These are phyloP conservation scores for Montipora foliosa DNA, from an alignment of 64 coral and sea anemone genomes.

Conservation along the genomic window DNA sequence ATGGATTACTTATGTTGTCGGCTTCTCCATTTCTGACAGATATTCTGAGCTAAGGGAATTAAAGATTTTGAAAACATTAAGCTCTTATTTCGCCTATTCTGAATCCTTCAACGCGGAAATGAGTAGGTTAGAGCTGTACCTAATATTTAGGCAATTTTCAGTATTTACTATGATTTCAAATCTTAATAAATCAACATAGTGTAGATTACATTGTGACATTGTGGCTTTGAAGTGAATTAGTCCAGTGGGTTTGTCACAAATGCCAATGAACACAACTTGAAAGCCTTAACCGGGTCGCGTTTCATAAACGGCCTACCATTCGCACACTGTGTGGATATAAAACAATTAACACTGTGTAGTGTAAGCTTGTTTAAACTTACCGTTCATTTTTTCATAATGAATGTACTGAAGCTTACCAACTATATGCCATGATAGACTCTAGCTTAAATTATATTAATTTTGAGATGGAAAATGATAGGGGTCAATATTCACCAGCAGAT, in stretches of 20 bases:
- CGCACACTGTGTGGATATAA: neutral
- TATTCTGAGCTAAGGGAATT: neutral
- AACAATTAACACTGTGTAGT: neutral
- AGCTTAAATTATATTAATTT: neutral
- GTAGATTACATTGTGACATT: neutral
- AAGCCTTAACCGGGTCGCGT: neutral
- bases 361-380: neutral
- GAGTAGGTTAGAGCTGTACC: neutral
- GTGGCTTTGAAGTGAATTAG: neutral
- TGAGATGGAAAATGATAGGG: neutral
- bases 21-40: neutral
- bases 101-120: neutral
- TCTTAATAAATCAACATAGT: neutral
- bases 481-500: conserved; percentile 78
- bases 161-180: no score
- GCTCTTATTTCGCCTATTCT: neutral
- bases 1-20: conserved; percentile 27
- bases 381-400: neutral
- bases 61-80: neutral
- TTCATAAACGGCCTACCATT: neutral
- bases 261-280: neutral
- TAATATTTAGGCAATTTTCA: neutral
- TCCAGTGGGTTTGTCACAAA: neutral
- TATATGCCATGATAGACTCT: neutral
- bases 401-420: neutral